Evolutionary conservation across 2,797 vertebrate species (phyloP), one percentile per base, ranked within the genome.

Genomic region (Acipenser transmontanus): DNA sequence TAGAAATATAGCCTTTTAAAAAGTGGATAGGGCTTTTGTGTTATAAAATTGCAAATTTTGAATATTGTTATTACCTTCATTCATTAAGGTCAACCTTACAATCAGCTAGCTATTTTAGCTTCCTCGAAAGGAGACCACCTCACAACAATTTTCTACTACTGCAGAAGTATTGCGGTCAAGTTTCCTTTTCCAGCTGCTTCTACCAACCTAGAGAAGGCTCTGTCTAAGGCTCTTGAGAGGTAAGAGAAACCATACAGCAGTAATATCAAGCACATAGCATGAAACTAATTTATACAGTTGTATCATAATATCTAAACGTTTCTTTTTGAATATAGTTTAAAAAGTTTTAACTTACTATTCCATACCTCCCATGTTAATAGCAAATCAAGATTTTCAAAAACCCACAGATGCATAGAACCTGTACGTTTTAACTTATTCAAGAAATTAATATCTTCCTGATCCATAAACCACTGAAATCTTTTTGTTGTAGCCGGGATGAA

Each of bases 61-160:
- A 8, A 7, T 51, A 10, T 51, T 10, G 59, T 14, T 64, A 48
- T 50, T 8, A 56, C 48, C n/a, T 64, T 50, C n/a, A 47, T 54
- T 79, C 11, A 64, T 66, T 63, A 82, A 99, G 97, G 97, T 90
- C 97, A 99, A 82, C 97, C 97, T 50, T 99, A 99, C 80, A 99
- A 99, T 88, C 97, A 99, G 86, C 89, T 99, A 89, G 97, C 97
- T 81, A 99, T 99, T 84, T 80, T 99, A 84, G 97, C 97, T 76
- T 99, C 97, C 68, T 99, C 97, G 66, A 98, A 98, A 88, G 97
- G 97, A 85, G 97, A 99, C 81, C 97, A 99, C 83, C 93, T 99
- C 81, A 98, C 95, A 83, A 98, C 97, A 73, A 98, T 99, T 90
- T 99, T 99, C 91, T 99, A 99, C 93, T 99, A 99, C 93, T 99